Evolutionary conservation across 2,797 vertebrate species (phyloP), one percentile per base, ranked within the genome.

Genomic region (Discoglossus pictus): DNA sequence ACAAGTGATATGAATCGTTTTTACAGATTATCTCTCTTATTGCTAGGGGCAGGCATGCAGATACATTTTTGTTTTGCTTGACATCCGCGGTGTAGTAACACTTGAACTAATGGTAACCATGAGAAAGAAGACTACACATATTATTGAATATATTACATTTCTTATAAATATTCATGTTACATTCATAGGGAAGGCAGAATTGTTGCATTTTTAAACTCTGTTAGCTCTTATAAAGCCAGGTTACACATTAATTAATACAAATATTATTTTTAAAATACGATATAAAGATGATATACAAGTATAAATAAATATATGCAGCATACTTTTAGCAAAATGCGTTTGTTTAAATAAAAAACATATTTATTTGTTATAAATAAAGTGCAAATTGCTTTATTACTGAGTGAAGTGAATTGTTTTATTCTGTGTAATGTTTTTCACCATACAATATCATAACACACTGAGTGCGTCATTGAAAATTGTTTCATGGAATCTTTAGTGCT

Each of bases 321-420:
- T 56, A 27, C 58, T 34, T 60, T 7, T 36, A 43, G 15, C 17
- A 36, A 17, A 43, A 43, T 51, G 25, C 6, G 16, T 64, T 71
- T 38, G 17, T 21, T 74, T 53, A 38, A 18, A 51, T 23, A 21
- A 9, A 44, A 46, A 31, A 31, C 27, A 38, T 17, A 23, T 51
- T 39, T 15, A 25, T 68, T 75, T 56, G 25, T 36, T 72, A 64
- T 35, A 50, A 60, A 62, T 67, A 53, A 65, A 72, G 27, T 6
- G 36, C n/a, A 0, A 6, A 50, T 73, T 61, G 2, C 20, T 50
- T 73, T 64, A 46, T 40, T 73, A 15, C 13, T 61, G 40, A 21
- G 47, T 39, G 51, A 35, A 15, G 23, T 65, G 59, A 20, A 4
- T 35, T 53, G 34, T 36, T 76, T 60, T 12, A 54, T 47, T 4